A percentile compares a stretch with the other conserved stretches of the same genome.
phyloP scores from a whole-genome alignment of 2,888 invertebrate genomes.

The Rapana venosa region DNA sequence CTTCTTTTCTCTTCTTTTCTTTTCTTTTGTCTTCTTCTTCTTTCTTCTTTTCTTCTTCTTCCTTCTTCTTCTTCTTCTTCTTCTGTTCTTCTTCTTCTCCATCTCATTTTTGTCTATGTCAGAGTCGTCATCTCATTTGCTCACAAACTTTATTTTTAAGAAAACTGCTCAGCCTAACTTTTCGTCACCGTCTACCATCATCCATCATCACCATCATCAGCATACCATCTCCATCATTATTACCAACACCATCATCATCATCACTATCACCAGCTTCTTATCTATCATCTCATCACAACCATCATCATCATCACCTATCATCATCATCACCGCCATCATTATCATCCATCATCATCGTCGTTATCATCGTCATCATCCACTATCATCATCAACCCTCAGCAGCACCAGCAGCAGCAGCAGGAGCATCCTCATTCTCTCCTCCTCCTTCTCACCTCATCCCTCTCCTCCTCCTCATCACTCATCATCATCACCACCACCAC shows the following conservation, averaged over 20 bases:
- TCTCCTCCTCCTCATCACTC: not conserved
- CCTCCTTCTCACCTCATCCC: no score
- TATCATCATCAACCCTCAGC: conserved; percentile 22
- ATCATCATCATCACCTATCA: not conserved
- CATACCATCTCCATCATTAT: not conserved
- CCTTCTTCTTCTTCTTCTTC: no score
- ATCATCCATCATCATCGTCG: not conserved
- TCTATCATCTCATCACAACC: not conserved
- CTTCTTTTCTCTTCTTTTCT: no score
- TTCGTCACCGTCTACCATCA: no score
- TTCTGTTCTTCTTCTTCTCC: no score
- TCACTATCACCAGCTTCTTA: not conserved
- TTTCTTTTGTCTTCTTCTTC: no score
- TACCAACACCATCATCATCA: not conserved
- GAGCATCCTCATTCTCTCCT: not conserved
- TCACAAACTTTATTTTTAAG: no score
- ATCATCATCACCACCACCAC: not conserved
- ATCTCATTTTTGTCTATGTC: no score
- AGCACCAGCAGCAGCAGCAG: conserved; percentile 14
- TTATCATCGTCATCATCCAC: conserved; percentile 18
- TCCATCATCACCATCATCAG: no score
- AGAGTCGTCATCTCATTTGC: no score
- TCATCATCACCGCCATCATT: not conserved
- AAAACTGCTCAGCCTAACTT: no score
- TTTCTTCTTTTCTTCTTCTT: no score